A percentile compares a stretch with the other conserved stretches of the same genome.
phyloP scores from a whole-genome alignment of 2,888 invertebrate genomes.

The Andrena marginata region DNA sequence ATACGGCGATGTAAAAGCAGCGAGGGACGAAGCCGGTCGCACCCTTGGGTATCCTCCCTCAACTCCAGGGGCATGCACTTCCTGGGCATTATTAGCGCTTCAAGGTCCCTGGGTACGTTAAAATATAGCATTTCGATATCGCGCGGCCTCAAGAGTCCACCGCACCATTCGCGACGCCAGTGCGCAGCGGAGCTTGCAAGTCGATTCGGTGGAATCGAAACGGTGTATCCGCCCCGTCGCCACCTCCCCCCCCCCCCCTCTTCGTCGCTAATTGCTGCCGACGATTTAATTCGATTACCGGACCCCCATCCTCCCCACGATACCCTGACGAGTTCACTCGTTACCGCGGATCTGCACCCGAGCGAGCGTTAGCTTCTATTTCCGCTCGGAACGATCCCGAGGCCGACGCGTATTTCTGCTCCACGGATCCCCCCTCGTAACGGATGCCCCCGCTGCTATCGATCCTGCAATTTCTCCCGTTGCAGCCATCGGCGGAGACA shows the following conservation, averaged over 20 bases:
- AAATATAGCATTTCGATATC: no score
- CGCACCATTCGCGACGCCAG: not conserved
- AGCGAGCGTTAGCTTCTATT: slow-evolving; percentile 25
- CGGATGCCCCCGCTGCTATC: not conserved
- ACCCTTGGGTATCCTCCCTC: no score
- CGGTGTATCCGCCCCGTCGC: not conserved
- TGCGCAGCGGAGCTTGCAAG: not conserved
- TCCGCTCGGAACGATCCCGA: slow-evolving; percentile 2
- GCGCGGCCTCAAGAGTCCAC: no score
- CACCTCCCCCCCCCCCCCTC: slow-evolving; percentile 1
- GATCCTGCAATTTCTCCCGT: not conserved
- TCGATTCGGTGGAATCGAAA: slow-evolving; percentile 20
- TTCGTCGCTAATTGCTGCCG: slow-evolving; percentile 52
- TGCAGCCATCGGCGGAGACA: no score
- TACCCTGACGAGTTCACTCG: slow-evolving; percentile 42
- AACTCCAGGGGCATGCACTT: no score
- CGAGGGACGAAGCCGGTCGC: no score
- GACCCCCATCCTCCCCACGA: not conserved
- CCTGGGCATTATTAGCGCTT: no score
- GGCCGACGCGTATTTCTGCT: slow-evolving; percentile 3
- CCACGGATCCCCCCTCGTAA: not conserved
- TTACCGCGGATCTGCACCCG: slow-evolving; percentile 33
- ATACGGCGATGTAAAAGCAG: no score
- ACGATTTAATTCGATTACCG: slow-evolving; percentile 61
- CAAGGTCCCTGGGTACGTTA: no score